A percentile compares a stretch with the other conserved stretches of the same genome.
Evolutionary conservation across 1,140 invertebrate species (phyloP).

Genomic region (Wiebesia pumilae): DNA sequence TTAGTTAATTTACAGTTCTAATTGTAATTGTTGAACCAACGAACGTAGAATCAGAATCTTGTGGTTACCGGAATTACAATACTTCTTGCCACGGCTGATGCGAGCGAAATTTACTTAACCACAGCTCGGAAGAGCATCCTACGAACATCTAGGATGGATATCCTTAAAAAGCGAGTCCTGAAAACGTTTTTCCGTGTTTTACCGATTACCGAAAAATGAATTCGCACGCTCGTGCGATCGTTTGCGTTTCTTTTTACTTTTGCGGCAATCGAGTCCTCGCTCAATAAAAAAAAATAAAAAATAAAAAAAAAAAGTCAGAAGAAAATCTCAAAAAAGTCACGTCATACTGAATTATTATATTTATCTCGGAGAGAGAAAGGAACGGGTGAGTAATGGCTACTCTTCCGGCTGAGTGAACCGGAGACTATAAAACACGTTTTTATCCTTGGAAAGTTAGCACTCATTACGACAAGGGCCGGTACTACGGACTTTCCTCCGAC

Average conservation of each 20-base stretch:
- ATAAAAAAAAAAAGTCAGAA: too few relatives aligned
- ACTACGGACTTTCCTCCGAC: neutral
- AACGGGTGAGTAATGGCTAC: neutral
- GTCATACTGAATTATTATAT: neutral
- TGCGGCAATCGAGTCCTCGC: too few relatives aligned
- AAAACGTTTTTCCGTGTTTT: neutral
- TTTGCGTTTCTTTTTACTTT: too few relatives aligned
- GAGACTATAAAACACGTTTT: constrained; percentile 9
- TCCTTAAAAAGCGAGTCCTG: neutral
- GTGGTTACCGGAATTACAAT: neutral
- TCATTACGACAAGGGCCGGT: neutral
- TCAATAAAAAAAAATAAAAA: too few relatives aligned
- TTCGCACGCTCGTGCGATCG: too few relatives aligned
- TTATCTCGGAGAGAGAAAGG: neutral
- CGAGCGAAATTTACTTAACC: neutral
- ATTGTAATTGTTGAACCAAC: neutral
- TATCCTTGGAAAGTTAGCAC: neutral
- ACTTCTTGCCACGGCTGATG: neutral
- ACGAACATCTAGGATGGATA: neutral
- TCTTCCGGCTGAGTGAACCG: neutral
- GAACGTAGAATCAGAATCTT: neutral
- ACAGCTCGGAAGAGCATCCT: neutral
- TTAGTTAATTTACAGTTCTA: constrained; percentile 6
- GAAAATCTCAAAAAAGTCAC: neutral
- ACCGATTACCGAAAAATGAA: neutral